Evolutionary conservation across 2,888 invertebrate species (phyloP), one percentile per base, ranked within the genome.

Genomic region (Melipona beecheii): DNA sequence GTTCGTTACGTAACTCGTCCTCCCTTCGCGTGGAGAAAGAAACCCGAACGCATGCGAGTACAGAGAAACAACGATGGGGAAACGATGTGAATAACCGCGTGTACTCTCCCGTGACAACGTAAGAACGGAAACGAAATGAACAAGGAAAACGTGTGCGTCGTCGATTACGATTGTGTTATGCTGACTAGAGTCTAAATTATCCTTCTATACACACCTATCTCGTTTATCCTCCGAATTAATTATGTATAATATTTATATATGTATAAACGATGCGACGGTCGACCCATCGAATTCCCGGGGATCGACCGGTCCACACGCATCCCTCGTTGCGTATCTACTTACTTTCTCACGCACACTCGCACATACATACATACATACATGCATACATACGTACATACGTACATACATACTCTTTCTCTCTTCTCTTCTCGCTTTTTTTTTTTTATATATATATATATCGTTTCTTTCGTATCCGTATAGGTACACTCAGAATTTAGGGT

Each of bases 151-250:
- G 86, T 87, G 90, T 89, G 89, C 90, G 88, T 88, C 86, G 82
- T 86, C 89, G 72, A 76, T 90, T 89, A 90, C 88, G 91, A 91
- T 83, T 83, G 90, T 90, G 89, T 88, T 91, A 91, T 91, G 88
- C 87, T 93, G 92, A 93, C 93, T 93, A 93, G 93, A 93, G 87
- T 91, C 92, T 92, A 93, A 92, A 89, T 90, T 91, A 88, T 87
- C 79, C 82, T 72, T 82, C 89, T 90, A 90, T 90, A 87, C 90
- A 90, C 91, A 87, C 86, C 90, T 90, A 89, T 86, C 73, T 72
- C 77, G 78, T 85, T 60, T 87, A 85, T 80, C 78, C 74, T 72
- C 83, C 84, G 83, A 86, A 66, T 89, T 81, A 86, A 83, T 76
- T 88, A 86, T 84, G 68, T 84, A 84, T 84, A 78, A 75, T 84